Percentiles rank a stretch among this genome's conserved stretches.
phyloP scores from a whole-genome alignment of 1,140 invertebrate genomes.

The Drosophila ogumai region DNA sequence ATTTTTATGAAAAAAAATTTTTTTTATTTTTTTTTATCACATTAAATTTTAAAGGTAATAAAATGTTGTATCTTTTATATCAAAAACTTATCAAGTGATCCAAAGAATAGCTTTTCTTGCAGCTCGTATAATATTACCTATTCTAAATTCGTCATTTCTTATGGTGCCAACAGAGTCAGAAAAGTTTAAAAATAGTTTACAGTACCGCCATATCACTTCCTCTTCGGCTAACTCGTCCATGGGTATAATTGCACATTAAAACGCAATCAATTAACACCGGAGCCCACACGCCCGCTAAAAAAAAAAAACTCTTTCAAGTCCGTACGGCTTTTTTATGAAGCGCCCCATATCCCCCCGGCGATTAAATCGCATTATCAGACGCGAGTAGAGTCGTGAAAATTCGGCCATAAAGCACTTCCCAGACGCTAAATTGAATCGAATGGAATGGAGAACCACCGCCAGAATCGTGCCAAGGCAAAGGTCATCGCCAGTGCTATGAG shows the following conservation, averaged over 20 bases:
- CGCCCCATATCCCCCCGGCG: slow-evolving; percentile 17
- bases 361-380: slow-evolving; percentile 60
- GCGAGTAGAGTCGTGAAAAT: slow-evolving; percentile 32
- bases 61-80: no score
- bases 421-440: slow-evolving; percentile 31
- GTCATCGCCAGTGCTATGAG: slow-evolving; percentile 29
- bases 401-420: slow-evolving; percentile 51
- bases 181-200: slow-evolving; percentile 29
- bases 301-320: slow-evolving; percentile 57
- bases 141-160: neutral
- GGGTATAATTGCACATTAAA: slow-evolving; percentile 65
- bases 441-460: slow-evolving; percentile 24
- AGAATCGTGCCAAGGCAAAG: slow-evolving; percentile 59
- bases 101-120: neutral
- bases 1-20: no score
- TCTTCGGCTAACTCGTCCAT: slow-evolving; percentile 6
- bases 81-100: neutral
- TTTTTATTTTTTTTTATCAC: no score
- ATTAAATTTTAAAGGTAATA: no score
- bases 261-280: slow-evolving; percentile 57
- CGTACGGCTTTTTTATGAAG: slow-evolving; percentile 34
- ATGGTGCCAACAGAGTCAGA: neutral
- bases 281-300: neutral
- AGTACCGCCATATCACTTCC: slow-evolving; percentile 13
- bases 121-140: neutral